These are phyloP conservation scores for Blomia tropicalis DNA, from an alignment of 2,888 invertebrate genomes.

Conservation along the genomic window DNA sequence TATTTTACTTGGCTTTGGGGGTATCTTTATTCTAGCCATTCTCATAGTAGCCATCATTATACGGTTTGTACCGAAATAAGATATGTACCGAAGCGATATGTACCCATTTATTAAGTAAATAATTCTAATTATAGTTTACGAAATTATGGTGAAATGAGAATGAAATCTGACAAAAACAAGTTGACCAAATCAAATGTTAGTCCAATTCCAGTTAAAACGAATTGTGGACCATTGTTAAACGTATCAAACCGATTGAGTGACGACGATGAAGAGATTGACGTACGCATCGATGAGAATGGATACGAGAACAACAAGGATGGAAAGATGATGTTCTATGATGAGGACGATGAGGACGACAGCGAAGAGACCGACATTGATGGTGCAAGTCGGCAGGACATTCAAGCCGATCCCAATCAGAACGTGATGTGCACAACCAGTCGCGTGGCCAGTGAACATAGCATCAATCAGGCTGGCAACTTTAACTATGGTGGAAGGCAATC, in stretches of 20 bases:
- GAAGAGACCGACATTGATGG: not conserved
- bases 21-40: not conserved
- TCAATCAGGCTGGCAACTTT: not conserved
- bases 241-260: not conserved
- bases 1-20: not conserved
- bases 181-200: not conserved
- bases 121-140: not conserved
- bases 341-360: not conserved
- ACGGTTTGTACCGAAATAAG: not conserved
- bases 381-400: not conserved
- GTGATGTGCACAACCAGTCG: too few species aligned
- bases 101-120: not conserved
- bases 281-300: not conserved
- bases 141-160: constrained; percentile 5
- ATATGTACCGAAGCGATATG: not conserved
- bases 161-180: not conserved
- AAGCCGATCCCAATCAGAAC: not conserved
- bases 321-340: not conserved
- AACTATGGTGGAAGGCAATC: constrained; percentile 8
- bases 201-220: not conserved
- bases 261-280: constrained; percentile 6
- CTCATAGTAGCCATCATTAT: constrained; percentile 1
- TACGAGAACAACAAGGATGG: not conserved
- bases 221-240: not conserved
- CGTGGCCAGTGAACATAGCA: not conserved